Conservation (phyloP, 2,113 vertebrate species). For the Gobio gobio region DNA sequence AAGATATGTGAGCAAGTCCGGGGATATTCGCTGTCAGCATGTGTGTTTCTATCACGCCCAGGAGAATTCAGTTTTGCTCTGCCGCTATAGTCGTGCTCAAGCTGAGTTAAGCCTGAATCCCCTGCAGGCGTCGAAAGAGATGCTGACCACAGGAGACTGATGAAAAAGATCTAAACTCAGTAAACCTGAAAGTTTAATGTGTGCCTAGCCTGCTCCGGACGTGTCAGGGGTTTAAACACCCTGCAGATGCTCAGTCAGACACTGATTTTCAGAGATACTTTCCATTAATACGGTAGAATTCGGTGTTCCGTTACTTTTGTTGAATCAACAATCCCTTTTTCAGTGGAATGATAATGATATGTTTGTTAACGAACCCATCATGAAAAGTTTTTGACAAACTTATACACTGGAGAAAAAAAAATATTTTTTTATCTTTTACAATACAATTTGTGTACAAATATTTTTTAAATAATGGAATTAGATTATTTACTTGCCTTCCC, state of each 20-base stretch:
- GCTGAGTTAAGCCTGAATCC: not conserved
- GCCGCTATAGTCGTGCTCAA: not conserved
- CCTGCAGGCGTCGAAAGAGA: not conserved
- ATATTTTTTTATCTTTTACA: too few relatives aligned
- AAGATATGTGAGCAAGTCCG: not conserved
- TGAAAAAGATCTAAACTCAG: not conserved
- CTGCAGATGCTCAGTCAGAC: not conserved
- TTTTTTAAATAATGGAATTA: too few relatives aligned
- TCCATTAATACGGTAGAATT: not conserved
- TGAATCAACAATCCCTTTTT: not conserved
- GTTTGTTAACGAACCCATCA: not conserved
- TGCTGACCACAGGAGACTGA: not conserved
- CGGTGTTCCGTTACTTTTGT: not conserved
- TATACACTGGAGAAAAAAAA: not conserved
- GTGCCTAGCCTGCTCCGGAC: too few relatives aligned
- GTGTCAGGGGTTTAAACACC: not conserved
- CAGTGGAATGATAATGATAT: not conserved
- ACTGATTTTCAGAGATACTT: not conserved
- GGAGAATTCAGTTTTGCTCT: conserved; percentile 9
- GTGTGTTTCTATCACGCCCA: not conserved
- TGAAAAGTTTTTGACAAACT: not conserved
- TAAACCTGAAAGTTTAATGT: conserved; percentile 20
- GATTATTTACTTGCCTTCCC: too few relatives aligned
- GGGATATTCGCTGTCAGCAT: conserved; percentile 8
- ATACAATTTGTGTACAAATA: not conserved